A percentile compares a stretch with the other conserved stretches of the same genome.
Evolutionary conservation across 2,113 vertebrate species (phyloP).

Genomic region (Ia io): DNA sequence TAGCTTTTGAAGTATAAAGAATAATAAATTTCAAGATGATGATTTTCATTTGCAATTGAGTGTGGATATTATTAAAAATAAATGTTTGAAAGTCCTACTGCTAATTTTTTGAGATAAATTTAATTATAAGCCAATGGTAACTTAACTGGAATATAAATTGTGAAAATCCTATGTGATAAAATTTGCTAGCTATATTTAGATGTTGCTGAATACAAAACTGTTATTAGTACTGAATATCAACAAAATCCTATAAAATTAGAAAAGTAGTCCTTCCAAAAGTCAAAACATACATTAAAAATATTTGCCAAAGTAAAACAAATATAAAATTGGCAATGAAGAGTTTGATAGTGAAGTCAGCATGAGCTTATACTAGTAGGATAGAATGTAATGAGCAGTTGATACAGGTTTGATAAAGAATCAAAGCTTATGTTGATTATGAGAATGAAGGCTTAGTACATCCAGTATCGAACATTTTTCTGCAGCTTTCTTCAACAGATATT

Average conservation of each 20-base stretch:
- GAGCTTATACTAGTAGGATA: conserved; percentile 24
- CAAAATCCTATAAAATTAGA: background rate
- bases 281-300: background rate
- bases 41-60: background rate
- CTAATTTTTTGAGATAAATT: conserved; percentile 5
- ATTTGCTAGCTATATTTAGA: background rate
- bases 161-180: background rate
- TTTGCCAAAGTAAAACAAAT: conserved; percentile 43
- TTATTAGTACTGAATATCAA: background rate
- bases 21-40: background rate
- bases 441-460: conserved; percentile 57
- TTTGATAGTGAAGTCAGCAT: conserved; percentile 53
- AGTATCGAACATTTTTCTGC: conserved; percentile 60
- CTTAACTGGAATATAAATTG: background rate
- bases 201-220: conserved; percentile 1
- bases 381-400: conserved; percentile 66
- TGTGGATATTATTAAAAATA: background rate
- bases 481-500: conserved; percentile 65
- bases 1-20: background rate
- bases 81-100: background rate
- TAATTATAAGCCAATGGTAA: background rate
- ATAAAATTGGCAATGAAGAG: conserved; percentile 33
- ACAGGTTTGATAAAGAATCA: conserved; percentile 57
- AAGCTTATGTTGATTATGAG: conserved; percentile 63
- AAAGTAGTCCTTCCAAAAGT: background rate